Conservation (phyloP, 2,797 vertebrate genomes). For the Microchirus variegatus region DNA sequence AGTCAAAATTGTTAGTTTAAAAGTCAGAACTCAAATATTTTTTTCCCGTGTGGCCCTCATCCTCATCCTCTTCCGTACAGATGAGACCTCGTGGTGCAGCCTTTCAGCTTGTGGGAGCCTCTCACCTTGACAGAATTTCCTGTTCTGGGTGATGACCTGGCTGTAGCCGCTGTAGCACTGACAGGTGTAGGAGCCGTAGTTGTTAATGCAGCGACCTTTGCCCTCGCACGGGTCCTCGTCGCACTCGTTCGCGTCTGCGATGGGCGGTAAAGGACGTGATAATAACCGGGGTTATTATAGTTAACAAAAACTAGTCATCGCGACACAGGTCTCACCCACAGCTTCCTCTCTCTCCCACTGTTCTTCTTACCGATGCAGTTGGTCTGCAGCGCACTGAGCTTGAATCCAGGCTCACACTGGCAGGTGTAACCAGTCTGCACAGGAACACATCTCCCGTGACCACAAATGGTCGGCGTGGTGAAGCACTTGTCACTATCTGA, state of each 20-base stretch:
- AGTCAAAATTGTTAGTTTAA: no score
- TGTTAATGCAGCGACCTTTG: constrained; percentile 89
- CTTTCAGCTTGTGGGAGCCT: constrained; percentile 14
- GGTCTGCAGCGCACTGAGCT: constrained; percentile 81
- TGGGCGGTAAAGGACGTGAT: no score
- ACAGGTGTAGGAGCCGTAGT: constrained; percentile 89
- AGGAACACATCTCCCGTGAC: constrained; percentile 84
- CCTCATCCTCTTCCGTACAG: no score
- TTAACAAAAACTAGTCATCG: no score
- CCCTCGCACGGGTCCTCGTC: constrained; percentile 86
- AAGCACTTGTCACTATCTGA: constrained; percentile 82
- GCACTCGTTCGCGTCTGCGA: constrained; percentile 91
- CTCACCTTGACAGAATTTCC: constrained; percentile 91
- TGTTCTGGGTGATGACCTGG: constrained; percentile 80
- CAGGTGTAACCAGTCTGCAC: constrained; percentile 88
- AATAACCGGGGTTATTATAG: no score
- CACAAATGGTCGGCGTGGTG: constrained; percentile 82
- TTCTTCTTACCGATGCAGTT: constrained; percentile 85
- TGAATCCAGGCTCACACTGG: constrained; percentile 86
- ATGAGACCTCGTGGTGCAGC: constrained; percentile 23
- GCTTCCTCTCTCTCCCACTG: not conserved
- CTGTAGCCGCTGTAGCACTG: constrained; percentile 89
- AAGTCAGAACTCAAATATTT: no score
- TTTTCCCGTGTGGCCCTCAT: no score
- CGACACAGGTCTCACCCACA: no score